A percentile compares a stretch with the other conserved stretches of the same genome.
Conservation (phyloP, 2,797 vertebrate species). For the Coccyzus lansbergi region DNA sequence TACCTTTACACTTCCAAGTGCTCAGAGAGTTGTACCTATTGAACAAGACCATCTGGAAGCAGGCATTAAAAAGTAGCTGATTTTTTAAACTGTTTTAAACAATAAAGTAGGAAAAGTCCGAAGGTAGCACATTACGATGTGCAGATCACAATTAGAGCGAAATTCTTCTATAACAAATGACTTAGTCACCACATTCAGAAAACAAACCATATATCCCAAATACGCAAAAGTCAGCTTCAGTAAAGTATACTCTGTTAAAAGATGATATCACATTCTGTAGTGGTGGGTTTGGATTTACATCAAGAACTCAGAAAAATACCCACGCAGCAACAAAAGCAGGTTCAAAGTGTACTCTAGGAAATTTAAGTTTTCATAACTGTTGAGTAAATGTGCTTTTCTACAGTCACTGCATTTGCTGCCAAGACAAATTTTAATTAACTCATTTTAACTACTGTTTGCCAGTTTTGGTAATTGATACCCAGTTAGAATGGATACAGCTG, state of each 20-base stretch:
- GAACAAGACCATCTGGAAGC: background rate
- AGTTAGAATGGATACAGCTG: background rate
- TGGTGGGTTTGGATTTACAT: constrained; percentile 44
- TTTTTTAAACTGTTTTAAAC: background rate
- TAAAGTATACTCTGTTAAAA: background rate
- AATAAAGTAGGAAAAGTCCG: background rate
- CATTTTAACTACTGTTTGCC: background rate
- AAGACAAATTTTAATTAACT: constrained; percentile 51
- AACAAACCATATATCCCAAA: background rate
- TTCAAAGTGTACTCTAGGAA: constrained; percentile 53
- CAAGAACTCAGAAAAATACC: constrained; percentile 40
- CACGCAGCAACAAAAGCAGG: background rate
- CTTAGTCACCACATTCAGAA: constrained; percentile 1
- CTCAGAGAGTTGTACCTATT: background rate
- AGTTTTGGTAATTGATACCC: constrained; percentile 22
- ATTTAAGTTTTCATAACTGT: background rate
- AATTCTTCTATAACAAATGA: constrained; percentile 9
- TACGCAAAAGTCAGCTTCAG: background rate
- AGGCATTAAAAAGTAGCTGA: background rate
- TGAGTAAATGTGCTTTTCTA: constrained; percentile 38
- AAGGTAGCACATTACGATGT: background rate
- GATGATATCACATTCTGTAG: background rate
- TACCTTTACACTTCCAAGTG: background rate
- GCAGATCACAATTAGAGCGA: background rate
- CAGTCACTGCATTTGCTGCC: constrained; percentile 14